Conservation (phyloP, 2,888 invertebrate species). For the Eumacrocentrus americanus region DNA sequence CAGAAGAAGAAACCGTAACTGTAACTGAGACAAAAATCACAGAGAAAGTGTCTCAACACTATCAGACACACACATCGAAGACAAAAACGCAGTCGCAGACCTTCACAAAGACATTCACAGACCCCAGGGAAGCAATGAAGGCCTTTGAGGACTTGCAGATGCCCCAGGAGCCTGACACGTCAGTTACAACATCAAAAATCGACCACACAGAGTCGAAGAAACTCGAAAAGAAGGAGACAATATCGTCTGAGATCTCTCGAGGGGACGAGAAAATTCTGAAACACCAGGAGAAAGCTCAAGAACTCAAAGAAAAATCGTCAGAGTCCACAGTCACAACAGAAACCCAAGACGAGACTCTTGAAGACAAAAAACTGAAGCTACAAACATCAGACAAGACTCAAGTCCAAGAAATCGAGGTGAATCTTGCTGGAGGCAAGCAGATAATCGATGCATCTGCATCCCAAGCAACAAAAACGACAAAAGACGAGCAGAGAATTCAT, state of each 20-base stretch:
- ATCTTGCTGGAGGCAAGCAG: constrained; percentile 44
- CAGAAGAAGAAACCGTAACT: not conserved
- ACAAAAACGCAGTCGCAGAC: constrained; percentile 45
- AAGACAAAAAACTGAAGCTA: constrained; percentile 44
- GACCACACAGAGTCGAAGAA: constrained; percentile 48
- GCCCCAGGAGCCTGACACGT: constrained; percentile 21
- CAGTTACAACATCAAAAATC: constrained; percentile 46
- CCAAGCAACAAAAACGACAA: constrained; percentile 42
- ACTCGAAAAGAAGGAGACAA: constrained; percentile 48
- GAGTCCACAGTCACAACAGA: constrained; percentile 47
- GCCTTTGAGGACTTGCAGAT: not conserved
- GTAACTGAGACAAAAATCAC: constrained; percentile 36
- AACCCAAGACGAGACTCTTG: constrained; percentile 45
- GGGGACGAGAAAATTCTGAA: constrained; percentile 48
- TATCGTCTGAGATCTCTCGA: constrained; percentile 48
- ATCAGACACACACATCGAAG: constrained; percentile 43
- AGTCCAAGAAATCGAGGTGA: constrained; percentile 47
- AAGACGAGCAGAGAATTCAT: constrained; percentile 40
- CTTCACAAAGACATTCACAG: constrained; percentile 37
- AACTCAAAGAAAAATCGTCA: constrained; percentile 46
- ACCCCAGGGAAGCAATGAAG: constrained; percentile 44
- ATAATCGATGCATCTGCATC: constrained; percentile 49
- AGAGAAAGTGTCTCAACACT: constrained; percentile 47
- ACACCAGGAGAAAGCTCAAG: constrained; percentile 49
- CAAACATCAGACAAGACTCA: constrained; percentile 44